Base-by-base conservation (phyloP, 2,888 invertebrate species). In the Celastrina argiolus region DNA sequence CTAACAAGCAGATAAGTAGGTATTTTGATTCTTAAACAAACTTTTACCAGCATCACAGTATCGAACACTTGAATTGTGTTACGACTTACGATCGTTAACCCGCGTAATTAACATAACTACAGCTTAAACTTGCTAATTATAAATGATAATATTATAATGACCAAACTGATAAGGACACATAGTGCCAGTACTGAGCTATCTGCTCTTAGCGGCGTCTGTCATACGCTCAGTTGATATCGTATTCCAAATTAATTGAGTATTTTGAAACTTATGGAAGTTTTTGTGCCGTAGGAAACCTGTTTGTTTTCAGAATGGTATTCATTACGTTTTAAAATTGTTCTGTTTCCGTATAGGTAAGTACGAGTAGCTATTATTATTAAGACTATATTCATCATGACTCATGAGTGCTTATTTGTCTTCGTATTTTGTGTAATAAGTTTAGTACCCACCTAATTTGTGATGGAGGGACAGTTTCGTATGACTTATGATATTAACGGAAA, bases 111-210 rank as follows among this genome's bases (percentile, higher is more conserved):
- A 58, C 18, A 10, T 34, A 58, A 31, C 34, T n/a, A 31, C 56
- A 16, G 58, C 34, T 58, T 58, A 58, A 34, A 58, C 58, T 58
- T 58, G 58, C 34, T 34, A 58, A 58, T 58, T 51, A 51, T 51
- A 12, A 22, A 51, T 22, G 18, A 18, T 28, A 2, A 31, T 58
- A 58, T 18, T 58, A 58, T 18, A 58, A 58, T 58, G 34, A 58
- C 56, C 28, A 16, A 10, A 34, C 59, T 16, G 59, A 59, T 59
- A 59, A 34, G 18, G 34, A 58, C 34, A 34, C 58, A 51, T 31
- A 31, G 58, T 34, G 59, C 18, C 34, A 34, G 59, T 59, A 59
- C 34, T 18, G 34, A 28, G 34, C 31, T 31, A 34, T 59, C 59
- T 34, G 59, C 59, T n/a, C 59, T n/a, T n/a, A 34, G 31, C 16